A percentile compares a stretch with the other conserved stretches of the same genome.
Conservation (phyloP, 1,140 invertebrate species). For the Neoseiulus cucumeris region DNA sequence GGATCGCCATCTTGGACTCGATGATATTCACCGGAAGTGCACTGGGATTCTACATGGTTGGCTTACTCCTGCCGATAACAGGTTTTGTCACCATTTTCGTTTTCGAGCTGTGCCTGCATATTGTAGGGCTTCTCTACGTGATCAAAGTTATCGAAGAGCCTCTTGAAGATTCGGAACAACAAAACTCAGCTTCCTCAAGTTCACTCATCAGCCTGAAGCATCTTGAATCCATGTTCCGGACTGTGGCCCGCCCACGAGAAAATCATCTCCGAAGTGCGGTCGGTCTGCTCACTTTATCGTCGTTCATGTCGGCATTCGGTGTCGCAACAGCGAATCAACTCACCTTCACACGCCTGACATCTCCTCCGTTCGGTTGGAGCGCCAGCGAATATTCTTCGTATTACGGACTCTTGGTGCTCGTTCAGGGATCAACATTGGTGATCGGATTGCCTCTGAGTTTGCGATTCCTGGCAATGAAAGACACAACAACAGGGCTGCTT, state of each 20-base stretch:
- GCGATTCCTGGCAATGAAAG: slow-evolving; percentile 19
- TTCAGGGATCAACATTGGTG: slow-evolving; percentile 26
- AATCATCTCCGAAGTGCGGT: neutral
- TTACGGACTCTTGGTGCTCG: slow-evolving; percentile 26
- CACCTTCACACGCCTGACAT: slow-evolving; percentile 25
- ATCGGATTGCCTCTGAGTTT: slow-evolving; percentile 24
- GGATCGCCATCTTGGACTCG: slow-evolving; percentile 56
- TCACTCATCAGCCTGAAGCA: slow-evolving; percentile 19
- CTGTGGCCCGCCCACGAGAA: neutral
- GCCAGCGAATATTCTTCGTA: slow-evolving; percentile 28
- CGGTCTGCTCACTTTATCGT: neutral
- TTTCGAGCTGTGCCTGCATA: slow-evolving; percentile 12
- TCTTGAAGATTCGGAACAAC: neutral
- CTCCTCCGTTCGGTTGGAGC: slow-evolving; percentile 26
- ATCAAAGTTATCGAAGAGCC: neutral
- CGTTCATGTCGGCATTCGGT: neutral
- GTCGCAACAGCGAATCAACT: neutral
- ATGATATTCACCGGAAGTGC: slow-evolving; percentile 32
- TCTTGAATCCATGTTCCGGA: neutral
- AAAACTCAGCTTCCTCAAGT: neutral
- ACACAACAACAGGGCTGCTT: slow-evolving; percentile 24
- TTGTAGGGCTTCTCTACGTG: neutral
- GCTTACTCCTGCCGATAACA: slow-evolving; percentile 25
- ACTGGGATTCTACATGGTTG: slow-evolving; percentile 28
- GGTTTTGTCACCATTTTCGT: slow-evolving; percentile 24